Conservation (phyloP, 1,140 invertebrate species). For the Acromyrmex echinatior region DNA sequence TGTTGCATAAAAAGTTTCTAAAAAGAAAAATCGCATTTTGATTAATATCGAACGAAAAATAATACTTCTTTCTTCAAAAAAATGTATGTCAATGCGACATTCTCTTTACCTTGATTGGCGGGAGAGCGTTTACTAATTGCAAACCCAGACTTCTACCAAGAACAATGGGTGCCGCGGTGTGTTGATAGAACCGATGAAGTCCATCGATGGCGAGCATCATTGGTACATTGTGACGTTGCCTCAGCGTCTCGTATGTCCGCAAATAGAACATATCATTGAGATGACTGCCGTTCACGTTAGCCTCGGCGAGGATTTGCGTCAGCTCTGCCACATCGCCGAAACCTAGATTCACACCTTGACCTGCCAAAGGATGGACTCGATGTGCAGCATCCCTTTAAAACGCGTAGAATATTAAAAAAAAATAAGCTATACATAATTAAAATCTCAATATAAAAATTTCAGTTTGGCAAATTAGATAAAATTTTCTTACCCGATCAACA, state of each 20-base stretch:
- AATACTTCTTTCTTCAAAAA: slow-evolving; percentile 1
- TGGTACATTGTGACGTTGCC: slow-evolving; percentile 95
- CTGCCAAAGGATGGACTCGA: slow-evolving; percentile 97
- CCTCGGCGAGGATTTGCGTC: slow-evolving; percentile 90
- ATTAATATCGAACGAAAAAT: background rate
- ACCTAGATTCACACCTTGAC: slow-evolving; percentile 98
- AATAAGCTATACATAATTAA: background rate
- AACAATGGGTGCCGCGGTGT: slow-evolving; percentile 92
- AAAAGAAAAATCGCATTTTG: background rate
- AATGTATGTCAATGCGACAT: background rate
- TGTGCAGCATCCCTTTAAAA: slow-evolving; percentile 96
- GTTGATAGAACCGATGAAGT: slow-evolving; percentile 94
- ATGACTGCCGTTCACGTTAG: slow-evolving; percentile 90
- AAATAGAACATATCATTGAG: slow-evolving; percentile 90
- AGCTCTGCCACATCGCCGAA: slow-evolving; percentile 96
- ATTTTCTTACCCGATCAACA: slow-evolving; percentile 92
- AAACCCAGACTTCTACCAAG: slow-evolving; percentile 94
- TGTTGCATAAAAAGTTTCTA: slow-evolving; percentile 42
- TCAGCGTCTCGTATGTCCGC: slow-evolving; percentile 93
- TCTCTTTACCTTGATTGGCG: slow-evolving; percentile 91
- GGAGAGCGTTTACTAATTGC: slow-evolving; percentile 93
- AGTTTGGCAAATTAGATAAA: background rate
- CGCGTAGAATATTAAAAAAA: background rate
- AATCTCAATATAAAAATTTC: background rate
- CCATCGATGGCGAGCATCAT: slow-evolving; percentile 95